phyloP scores from a whole-genome alignment of 2,888 invertebrate genomes.

The Plusia festucae region DNA sequence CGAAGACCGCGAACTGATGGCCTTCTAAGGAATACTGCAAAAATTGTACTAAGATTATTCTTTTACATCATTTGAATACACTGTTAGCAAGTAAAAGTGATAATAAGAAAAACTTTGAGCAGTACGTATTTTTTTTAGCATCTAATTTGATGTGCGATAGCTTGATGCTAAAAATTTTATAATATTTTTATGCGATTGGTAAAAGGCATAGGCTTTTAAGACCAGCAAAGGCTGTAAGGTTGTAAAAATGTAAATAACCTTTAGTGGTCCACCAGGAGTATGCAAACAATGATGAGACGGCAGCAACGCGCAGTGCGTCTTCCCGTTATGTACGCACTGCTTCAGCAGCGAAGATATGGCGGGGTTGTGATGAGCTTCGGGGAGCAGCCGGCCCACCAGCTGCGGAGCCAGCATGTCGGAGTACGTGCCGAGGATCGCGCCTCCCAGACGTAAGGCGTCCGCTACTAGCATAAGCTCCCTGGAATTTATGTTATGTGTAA shows the following conservation, averaged over 20 bases:
- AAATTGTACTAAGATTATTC: no score
- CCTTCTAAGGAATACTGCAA: conserved; percentile 98
- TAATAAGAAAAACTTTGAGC: no score
- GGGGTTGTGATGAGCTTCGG: conserved; percentile 92
- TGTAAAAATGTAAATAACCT: conserved; percentile 87
- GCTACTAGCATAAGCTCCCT: conserved; percentile 97
- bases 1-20: conserved; percentile 99
- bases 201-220: no score
- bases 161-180: no score
- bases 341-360: conserved; percentile 96
- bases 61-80: no score
- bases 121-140: no score
- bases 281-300: conserved; percentile 98
- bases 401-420: conserved; percentile 99
- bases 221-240: no score
- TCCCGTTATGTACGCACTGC: conserved; percentile 97
- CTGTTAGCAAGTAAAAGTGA: no score
- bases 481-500: conserved; percentile 56
- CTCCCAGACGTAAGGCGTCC: conserved; percentile 97
- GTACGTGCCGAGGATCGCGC: conserved; percentile 96
- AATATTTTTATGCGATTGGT: no score
- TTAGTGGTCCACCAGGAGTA: conserved; percentile 99
- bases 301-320: conserved; percentile 96
- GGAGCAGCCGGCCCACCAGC: conserved; percentile 96
- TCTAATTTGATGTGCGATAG: no score